A percentile compares a stretch with the other conserved stretches of the same genome.
Evolutionary conservation across 2,113 vertebrate genomes (phyloP).

Genomic region (Callipepla squamata): DNA sequence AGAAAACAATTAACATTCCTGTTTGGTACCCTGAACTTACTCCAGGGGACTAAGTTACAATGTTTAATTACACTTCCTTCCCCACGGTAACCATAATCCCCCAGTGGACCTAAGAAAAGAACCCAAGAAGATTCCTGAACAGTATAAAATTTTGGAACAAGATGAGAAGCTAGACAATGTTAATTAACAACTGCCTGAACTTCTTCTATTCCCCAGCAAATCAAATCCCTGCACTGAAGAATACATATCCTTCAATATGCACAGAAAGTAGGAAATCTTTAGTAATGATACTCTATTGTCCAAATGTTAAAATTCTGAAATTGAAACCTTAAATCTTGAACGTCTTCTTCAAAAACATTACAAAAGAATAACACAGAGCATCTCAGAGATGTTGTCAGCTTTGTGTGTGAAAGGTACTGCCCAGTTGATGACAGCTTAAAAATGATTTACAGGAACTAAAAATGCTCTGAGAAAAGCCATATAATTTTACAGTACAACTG

Average conservation of each 20-base stretch:
- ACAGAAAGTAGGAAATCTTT: background rate
- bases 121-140: background rate
- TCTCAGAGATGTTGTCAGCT: background rate
- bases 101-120: background rate
- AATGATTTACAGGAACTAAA: background rate
- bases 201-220: background rate
- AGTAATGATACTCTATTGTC: background rate
- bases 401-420: background rate
- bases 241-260: background rate
- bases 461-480: background rate
- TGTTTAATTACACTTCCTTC: background rate
- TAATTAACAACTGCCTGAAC: background rate
- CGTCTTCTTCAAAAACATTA: background rate
- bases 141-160: background rate
- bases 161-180: background rate
- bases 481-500: background rate
- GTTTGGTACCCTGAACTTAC: background rate
- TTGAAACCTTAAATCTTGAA: background rate
- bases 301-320: background rate
- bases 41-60: fast-evolving
- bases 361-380: background rate
- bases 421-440: background rate
- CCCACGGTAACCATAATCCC: background rate
- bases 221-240: background rate
- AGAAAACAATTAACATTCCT: background rate